phyloP scores from a whole-genome alignment of 2,797 vertebrate species.

The Gymnodraco acuticeps region DNA sequence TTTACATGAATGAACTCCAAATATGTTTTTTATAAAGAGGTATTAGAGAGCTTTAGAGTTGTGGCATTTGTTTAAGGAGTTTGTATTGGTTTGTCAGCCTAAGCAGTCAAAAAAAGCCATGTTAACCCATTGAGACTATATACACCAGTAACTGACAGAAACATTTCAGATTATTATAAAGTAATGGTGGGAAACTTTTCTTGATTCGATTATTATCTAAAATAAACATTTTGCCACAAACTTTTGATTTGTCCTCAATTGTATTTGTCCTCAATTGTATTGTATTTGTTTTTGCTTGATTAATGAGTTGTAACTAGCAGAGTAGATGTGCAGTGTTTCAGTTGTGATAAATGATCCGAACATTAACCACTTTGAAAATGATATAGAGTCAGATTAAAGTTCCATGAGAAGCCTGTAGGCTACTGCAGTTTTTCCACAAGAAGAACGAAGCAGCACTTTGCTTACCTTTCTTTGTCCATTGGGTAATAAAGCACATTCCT shows the following conservation, averaged over 20 bases:
- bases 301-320: neutral
- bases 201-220: too few species aligned
- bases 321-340: neutral
- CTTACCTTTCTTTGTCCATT: conserved; percentile 69
- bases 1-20: neutral
- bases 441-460: neutral
- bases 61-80: neutral
- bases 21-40: neutral
- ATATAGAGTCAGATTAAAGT: too few species aligned
- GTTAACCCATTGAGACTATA: too few species aligned
- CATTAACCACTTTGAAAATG: neutral
- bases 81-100: neutral
- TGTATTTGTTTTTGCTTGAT: neutral
- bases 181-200: too few species aligned
- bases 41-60: neutral
- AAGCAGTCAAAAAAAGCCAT: too few species aligned
- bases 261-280: neutral
- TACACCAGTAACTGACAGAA: too few species aligned
- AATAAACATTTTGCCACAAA: neutral
- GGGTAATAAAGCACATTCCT: conserved; percentile 18
- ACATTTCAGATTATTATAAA: too few species aligned
- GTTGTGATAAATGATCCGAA: neutral
- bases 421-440: neutral
- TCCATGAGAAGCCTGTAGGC: neutral
- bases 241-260: neutral